Evolutionary conservation across 2,797 vertebrate species (phyloP).

Genomic region (Rhabdomys pumilio): DNA sequence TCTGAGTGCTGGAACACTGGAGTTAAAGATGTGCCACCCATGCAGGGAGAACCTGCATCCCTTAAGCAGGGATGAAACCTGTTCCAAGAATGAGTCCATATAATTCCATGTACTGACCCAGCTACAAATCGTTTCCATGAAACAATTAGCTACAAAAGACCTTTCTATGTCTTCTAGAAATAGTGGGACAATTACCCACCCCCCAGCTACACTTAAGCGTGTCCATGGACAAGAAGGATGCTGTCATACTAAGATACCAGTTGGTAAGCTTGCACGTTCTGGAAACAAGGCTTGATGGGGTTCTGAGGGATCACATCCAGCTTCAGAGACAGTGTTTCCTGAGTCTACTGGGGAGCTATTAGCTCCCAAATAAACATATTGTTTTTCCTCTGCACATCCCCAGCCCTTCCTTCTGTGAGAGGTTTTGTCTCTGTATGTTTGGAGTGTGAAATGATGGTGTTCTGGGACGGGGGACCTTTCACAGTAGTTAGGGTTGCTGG

Average conservation of each 20-base stretch:
- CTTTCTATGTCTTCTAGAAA: slow-evolving; percentile 45
- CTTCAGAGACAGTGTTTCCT: neutral
- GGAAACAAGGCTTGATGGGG: neutral
- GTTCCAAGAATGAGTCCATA: neutral
- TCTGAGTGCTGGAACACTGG: neutral
- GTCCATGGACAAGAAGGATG: neutral
- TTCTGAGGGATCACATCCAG: neutral
- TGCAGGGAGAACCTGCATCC: no score
- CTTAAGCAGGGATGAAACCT: neutral
- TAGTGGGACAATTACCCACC: neutral
- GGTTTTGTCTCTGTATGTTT: neutral
- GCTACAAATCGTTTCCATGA: neutral
- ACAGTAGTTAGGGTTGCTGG: neutral
- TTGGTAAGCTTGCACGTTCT: neutral
- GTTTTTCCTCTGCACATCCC: neutral
- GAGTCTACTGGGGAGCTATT: no score
- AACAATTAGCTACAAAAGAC: neutral
- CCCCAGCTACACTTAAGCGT: neutral
- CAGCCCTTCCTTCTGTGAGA: neutral
- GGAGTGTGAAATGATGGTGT: neutral
- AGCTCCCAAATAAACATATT: neutral
- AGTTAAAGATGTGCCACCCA: neutral
- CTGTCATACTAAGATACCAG: neutral
- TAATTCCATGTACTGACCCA: neutral
- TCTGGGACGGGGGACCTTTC: slow-evolving; percentile 1